Evolutionary conservation across 2,797 vertebrate genomes (phyloP).

Genomic region (Urophycis tenuis): DNA sequence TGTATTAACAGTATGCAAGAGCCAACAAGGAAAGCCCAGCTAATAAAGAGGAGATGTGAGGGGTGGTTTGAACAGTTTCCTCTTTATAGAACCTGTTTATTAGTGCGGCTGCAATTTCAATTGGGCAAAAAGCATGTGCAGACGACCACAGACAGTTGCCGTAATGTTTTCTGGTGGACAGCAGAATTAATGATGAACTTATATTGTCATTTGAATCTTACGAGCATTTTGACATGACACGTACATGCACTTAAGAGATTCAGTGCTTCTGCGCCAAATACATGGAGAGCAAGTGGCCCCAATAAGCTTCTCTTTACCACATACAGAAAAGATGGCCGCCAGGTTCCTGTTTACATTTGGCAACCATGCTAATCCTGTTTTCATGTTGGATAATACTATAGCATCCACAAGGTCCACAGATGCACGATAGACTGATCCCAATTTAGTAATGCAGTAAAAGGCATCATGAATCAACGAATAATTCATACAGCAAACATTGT

Average conservation of each 20-base stretch:
- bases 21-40: slow-evolving; percentile 3
- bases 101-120: background rate
- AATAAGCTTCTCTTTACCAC: background rate
- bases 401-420: too few relatives aligned
- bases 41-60: background rate
- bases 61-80: background rate
- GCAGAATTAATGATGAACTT: background rate
- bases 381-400: background rate
- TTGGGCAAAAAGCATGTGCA: background rate
- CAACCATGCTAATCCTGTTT: background rate
- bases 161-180: background rate
- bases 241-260: background rate
- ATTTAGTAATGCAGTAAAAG: too few relatives aligned
- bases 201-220: background rate
- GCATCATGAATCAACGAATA: too few relatives aligned
- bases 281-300: background rate
- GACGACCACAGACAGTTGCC: background rate
- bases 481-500: too few relatives aligned
- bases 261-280: background rate
- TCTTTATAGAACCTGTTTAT: background rate
- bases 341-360: background rate
- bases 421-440: too few relatives aligned
- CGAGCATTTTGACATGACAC: background rate
- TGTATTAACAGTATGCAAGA: background rate
- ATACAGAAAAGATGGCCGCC: background rate